Percentiles rank a stretch among this genome's conserved stretches.
phyloP scores from a whole-genome alignment of 2,888 invertebrate genomes.

The Andrena chrysosceles region DNA sequence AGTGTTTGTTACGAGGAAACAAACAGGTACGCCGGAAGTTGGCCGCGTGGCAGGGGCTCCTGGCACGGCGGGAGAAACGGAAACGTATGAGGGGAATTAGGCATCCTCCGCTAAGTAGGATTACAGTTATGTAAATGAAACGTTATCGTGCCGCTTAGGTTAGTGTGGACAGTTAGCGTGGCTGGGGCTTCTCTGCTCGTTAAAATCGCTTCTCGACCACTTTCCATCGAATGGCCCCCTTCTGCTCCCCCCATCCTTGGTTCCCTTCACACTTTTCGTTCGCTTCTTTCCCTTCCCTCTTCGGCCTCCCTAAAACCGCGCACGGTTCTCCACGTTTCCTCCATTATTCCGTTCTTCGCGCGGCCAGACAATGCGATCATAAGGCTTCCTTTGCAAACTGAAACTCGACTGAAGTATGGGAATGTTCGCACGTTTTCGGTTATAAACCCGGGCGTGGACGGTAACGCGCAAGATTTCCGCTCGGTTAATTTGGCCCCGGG shows the following conservation, averaged over 20 bases:
- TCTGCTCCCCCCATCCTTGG: not conserved
- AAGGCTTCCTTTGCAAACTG: constrained; percentile 59
- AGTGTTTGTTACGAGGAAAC: constrained; percentile 54
- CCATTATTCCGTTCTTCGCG: constrained; percentile 53
- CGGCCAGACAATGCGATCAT: constrained; percentile 60
- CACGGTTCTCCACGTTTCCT: constrained; percentile 45
- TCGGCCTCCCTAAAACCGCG: constrained; percentile 4
- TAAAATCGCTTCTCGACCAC: constrained; percentile 58
- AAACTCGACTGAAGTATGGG: constrained; percentile 58
- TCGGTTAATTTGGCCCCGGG: constrained; percentile 29
- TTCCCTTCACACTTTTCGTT: constrained; percentile 36
- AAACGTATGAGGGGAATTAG: constrained; percentile 72
- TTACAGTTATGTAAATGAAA: constrained; percentile 83
- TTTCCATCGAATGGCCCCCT: constrained; percentile 51
- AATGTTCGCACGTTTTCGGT: constrained; percentile 70
- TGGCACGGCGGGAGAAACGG: constrained; percentile 58
- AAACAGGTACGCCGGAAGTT: constrained; percentile 31
- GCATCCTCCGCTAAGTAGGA: constrained; percentile 78
- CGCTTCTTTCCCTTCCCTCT: constrained; percentile 38
- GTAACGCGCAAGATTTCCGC: constrained; percentile 39
- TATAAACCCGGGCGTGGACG: constrained; percentile 46
- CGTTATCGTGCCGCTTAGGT: constrained; percentile 69
- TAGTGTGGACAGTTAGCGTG: constrained; percentile 66
- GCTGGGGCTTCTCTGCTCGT: constrained; percentile 30
- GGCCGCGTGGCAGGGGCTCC: constrained; percentile 29